Evolutionary conservation across 2,888 invertebrate genomes (phyloP), one percentile per base, ranked within the genome.

Genomic region (Aplocera efformata): DNA sequence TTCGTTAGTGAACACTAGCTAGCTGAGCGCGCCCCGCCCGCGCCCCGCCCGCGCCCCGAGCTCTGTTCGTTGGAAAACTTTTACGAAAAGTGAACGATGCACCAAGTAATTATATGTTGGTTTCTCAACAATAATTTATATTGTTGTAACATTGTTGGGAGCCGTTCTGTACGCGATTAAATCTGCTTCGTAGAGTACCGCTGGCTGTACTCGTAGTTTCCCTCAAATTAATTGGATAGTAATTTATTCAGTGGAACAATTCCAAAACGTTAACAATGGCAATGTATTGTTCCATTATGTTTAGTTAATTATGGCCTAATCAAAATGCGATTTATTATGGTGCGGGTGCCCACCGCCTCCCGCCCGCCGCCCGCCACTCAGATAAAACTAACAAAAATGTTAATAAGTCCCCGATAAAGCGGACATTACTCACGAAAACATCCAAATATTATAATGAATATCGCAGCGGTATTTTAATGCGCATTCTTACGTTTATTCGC

Each of bases 341-440:
- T 34, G 13, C 3, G 13, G 13, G 5, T 17, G 5, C 13, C 13
- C 5, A 5, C 3, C 5, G 26, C 6, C 26, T 7, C 11, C 10
- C 26, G 5, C 3, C 10, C 10, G 7, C 26, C 6, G 6, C 30
- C 13, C 13, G 3, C 13, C 13, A 46, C 48, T 44, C 23, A 67
- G 64, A 67, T 66, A 60, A 53, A 56, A 53, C 54, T 55, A 50
- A 56, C 60, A 57, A 63, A 55, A 51, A 69, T 69, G 52, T 69
- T 69, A 67, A 69, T 61, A 47, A 69, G 59, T 58, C 40, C 25
- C 43, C 44, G 48, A 49, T 52, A 48, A 47, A 48, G 46, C 31
- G 46, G 46, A 45, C 39, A 50, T 56, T 56, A 56, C 45, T 54
- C 54, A 56, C 50, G 45, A 29, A 45, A 49, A 54, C 49, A 45